Percentiles rank a stretch among this genome's conserved stretches.
Conservation (phyloP, 1,140 invertebrate species). For the Helicorthomorpha holstii region DNA sequence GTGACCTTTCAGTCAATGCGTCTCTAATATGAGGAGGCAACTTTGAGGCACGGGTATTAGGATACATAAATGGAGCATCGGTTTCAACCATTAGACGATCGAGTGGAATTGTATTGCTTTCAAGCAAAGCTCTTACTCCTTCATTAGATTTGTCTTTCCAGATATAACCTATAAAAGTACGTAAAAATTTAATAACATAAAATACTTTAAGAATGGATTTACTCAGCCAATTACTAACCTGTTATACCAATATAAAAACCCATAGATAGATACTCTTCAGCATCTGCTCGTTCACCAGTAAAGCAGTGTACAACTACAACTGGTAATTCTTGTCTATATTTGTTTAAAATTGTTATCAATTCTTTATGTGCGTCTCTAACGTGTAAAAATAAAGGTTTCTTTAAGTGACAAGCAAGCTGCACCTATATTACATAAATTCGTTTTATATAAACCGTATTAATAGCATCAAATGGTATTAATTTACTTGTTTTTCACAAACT, state of each 20-base stretch:
- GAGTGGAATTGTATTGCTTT: constrained; percentile 58
- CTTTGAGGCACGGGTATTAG: constrained; percentile 83
- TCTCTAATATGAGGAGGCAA: constrained; percentile 69
- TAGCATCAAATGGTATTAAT: constrained; percentile 5
- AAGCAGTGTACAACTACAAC: constrained; percentile 82
- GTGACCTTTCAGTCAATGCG: constrained; percentile 60
- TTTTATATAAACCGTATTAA: constrained; percentile 4
- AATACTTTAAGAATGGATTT: no score
- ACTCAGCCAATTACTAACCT: no score
- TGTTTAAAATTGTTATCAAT: constrained; percentile 38
- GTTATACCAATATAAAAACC: constrained; percentile 77
- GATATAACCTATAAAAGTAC: constrained; percentile 44
- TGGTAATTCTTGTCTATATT: constrained; percentile 42
- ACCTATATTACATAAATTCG: constrained; percentile 32
- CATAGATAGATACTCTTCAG: constrained; percentile 63
- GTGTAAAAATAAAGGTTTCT: constrained; percentile 79
- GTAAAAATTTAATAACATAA: constrained; percentile 1
- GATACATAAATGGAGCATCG: constrained; percentile 91
- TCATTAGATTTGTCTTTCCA: constrained; percentile 86
- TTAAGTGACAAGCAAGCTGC: constrained; percentile 63
- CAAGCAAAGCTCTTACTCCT: constrained; percentile 64
- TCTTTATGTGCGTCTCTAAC: constrained; percentile 78
- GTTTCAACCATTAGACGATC: constrained; percentile 76
- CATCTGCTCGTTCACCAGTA: constrained; percentile 70
- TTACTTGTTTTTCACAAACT: constrained; percentile 76